Percentiles rank a stretch among this genome's conserved stretches.
These are phyloP conservation scores for Hirundichthys speculiger DNA, from an alignment of 2,113 vertebrate species.

Conservation along the genomic window DNA sequence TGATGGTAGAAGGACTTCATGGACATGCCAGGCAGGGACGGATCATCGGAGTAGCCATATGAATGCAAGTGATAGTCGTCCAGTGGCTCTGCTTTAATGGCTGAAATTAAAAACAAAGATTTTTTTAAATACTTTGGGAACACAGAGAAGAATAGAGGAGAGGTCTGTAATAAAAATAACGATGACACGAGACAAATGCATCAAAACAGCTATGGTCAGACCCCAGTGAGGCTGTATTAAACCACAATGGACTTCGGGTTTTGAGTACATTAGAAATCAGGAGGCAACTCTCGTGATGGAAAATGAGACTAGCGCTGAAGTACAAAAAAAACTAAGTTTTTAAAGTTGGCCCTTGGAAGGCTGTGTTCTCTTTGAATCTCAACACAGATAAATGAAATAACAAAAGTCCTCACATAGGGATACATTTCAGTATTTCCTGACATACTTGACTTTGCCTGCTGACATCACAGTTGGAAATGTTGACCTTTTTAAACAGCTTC, in stretches of 20 bases:
- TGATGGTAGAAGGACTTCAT: constrained; percentile 87
- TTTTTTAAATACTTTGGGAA: background rate
- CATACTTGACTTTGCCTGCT: background rate
- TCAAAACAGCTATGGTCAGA: background rate
- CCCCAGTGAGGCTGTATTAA: background rate
- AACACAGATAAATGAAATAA: too few relatives aligned
- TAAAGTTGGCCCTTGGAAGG: too few relatives aligned
- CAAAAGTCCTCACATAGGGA: too few relatives aligned
- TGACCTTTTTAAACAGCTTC: background rate
- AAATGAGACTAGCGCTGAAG: background rate
- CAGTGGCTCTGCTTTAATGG: constrained; percentile 93
- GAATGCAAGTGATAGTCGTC: constrained; percentile 88
- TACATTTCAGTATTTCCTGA: background rate
- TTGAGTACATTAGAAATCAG: too few relatives aligned
- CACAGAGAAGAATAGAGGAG: background rate
- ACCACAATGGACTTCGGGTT: background rate
- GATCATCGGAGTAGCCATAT: constrained; percentile 81
- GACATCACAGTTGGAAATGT: background rate
- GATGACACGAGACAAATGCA: background rate
- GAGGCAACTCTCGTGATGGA: too few relatives aligned
- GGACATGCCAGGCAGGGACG: constrained; percentile 80
- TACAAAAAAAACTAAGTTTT: background rate
- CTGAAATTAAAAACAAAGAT: constrained; percentile 75
- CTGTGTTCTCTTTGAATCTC: too few relatives aligned
- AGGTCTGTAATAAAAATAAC: background rate